Evolutionary conservation across 2,888 invertebrate genomes (phyloP).

Genomic region (Drosophila meridionalis): DNA sequence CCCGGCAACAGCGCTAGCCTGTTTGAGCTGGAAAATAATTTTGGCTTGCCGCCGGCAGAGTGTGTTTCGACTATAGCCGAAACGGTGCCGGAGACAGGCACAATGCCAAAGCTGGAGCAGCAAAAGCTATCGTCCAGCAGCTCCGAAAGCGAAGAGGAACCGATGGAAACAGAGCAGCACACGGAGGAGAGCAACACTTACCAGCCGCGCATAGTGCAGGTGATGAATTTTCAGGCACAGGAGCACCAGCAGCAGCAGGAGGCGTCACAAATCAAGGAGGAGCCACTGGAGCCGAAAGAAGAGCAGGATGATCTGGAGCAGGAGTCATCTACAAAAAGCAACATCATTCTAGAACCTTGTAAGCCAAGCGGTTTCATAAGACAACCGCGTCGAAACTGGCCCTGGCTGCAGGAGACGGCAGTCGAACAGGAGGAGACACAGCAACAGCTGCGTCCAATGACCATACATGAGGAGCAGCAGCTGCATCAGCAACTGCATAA

Average conservation of each 20-base stretch:
- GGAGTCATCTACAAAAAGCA: slow-evolving; percentile 1
- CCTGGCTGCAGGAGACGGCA: slow-evolving; percentile 84
- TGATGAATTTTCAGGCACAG: slow-evolving; percentile 83
- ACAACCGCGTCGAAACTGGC: slow-evolving; percentile 83
- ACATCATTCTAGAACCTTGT: slow-evolving; percentile 58
- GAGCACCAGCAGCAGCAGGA: slow-evolving; percentile 17
- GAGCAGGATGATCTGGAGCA: slow-evolving; percentile 36
- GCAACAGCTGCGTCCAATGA: slow-evolving; percentile 72
- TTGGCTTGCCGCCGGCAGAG: slow-evolving; percentile 37
- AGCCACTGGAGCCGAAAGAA: slow-evolving; percentile 49
- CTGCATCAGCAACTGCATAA: slow-evolving; percentile 76
- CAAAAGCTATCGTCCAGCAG: slow-evolving; percentile 19
- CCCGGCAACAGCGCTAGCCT: slow-evolving; percentile 60
- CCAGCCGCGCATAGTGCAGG: slow-evolving; percentile 83
- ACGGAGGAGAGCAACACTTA: slow-evolving; percentile 61
- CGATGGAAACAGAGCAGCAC: slow-evolving; percentile 23
- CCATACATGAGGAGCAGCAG: slow-evolving; percentile 83
- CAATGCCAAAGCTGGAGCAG: slow-evolving; percentile 13
- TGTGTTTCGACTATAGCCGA: slow-evolving; percentile 3
- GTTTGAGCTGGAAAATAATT: slow-evolving; percentile 66
- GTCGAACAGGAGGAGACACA: slow-evolving; percentile 7
- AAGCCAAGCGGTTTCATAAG: slow-evolving; percentile 84
- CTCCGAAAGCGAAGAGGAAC: slow-evolving; percentile 55
- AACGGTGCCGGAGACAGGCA: slow-evolving; percentile 1
- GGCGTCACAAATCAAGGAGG: slow-evolving; percentile 54